A percentile compares a stretch with the other conserved stretches of the same genome.
Conservation (phyloP, 2,113 vertebrate genomes). For the Melanerpes aurifrons region DNA sequence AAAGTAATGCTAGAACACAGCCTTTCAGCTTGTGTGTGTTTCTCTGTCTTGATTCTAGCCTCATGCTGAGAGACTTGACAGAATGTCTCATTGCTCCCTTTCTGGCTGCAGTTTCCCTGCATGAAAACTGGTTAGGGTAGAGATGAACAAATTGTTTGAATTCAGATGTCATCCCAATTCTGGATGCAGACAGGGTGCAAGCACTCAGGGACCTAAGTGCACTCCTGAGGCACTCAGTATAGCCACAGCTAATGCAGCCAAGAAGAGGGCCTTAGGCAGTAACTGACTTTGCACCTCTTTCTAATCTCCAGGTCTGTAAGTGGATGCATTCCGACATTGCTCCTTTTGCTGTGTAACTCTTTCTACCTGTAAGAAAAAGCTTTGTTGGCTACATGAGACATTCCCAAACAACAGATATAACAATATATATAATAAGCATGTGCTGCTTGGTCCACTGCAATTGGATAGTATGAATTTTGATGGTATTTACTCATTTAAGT, state of each 20-base stretch:
- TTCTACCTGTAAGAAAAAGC: not conserved
- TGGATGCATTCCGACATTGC: not conserved
- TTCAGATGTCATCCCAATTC: not conserved
- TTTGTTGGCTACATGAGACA: not conserved
- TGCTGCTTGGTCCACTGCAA: not conserved
- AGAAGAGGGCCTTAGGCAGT: not conserved
- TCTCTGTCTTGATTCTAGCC: not conserved
- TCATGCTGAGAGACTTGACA: not conserved
- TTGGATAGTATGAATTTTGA: not conserved
- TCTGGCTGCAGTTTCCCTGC: not conserved
- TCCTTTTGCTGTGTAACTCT: not conserved
- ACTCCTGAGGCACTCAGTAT: not conserved
- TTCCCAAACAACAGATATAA: not conserved
- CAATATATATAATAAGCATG: not conserved
- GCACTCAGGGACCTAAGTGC: not conserved
- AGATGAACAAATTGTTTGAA: not conserved
- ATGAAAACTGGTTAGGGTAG: not conserved
- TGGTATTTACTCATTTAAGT: constrained; percentile 6
- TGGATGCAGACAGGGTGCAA: not conserved
- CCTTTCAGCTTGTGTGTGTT: not conserved
- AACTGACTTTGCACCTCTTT: not conserved
- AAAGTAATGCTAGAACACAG: not conserved
- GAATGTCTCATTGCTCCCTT: not conserved
- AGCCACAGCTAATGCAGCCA: not conserved
- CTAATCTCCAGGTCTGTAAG: not conserved